Conservation (phyloP, 1,140 invertebrate species). For the Cataglyphis hispanica region DNA sequence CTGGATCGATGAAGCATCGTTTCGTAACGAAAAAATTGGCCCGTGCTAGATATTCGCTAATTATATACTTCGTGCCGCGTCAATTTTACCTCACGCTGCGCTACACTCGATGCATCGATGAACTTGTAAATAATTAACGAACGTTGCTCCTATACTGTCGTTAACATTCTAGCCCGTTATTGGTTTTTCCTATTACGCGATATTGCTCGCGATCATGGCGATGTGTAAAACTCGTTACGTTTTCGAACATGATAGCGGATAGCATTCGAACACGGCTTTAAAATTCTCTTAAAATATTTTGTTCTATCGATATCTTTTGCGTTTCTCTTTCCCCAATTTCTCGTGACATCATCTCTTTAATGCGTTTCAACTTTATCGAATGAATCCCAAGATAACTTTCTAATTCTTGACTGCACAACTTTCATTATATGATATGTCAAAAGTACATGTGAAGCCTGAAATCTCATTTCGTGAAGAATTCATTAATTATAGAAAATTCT, state of each 20-base stretch:
- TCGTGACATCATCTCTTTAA: constrained; percentile 38
- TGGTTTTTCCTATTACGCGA: constrained; percentile 70
- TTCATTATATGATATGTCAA: neutral
- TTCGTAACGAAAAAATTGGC: constrained; percentile 75
- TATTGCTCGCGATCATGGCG: constrained; percentile 59
- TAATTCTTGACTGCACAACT: neutral
- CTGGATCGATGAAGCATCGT: constrained; percentile 62
- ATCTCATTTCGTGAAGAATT: no score
- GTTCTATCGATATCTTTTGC: constrained; percentile 44
- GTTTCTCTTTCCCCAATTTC: constrained; percentile 48
- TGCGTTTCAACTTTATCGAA: constrained; percentile 28
- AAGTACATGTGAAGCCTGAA: no score
- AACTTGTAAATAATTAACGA: constrained; percentile 81
- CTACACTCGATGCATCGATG: constrained; percentile 74
- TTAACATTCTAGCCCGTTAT: constrained; percentile 74
- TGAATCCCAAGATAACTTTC: constrained; percentile 3
- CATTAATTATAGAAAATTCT: no score
- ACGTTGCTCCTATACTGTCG: constrained; percentile 65
- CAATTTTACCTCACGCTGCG: constrained; percentile 73
- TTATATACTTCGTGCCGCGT: constrained; percentile 61
- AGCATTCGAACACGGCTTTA: constrained; percentile 19
- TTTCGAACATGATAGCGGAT: neutral
- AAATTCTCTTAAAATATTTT: constrained; percentile 32
- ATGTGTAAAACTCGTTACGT: constrained; percentile 69
- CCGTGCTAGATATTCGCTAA: constrained; percentile 58